Base-by-base conservation (phyloP, 2,113 vertebrate species). In the Tamias sibiricus region DNA sequence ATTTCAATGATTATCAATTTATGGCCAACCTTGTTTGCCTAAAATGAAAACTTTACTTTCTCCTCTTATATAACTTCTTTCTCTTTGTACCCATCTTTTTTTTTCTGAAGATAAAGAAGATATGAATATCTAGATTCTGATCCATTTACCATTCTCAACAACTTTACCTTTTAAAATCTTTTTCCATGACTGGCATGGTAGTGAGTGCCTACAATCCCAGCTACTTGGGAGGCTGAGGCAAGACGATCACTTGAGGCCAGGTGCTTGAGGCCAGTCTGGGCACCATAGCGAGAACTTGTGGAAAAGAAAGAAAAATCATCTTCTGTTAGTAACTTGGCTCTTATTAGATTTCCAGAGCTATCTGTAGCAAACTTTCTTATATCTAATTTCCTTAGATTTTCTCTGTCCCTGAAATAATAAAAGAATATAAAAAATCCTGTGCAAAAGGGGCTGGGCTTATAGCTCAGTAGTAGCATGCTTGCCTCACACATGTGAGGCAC, bases 11-110 rank as follows among this genome's bases (percentile, higher is more conserved):
- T 85, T 95, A 75, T 69, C 19, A 54, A 52, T 52, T 74, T 89
- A 30, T 86, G 54, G 37, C 37, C 42, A 86, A 59, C 40, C 13
- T 28, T 83, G 3, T 52, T 92, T 68, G 28, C 57, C 12, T 83
- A 80, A 96, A 96, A 91, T 75, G 24, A 90, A 96, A 96, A 79
- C 26, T 64, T 87, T n/a, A 30, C 17, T 92, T 96, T 83, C 42
- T 87, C 57, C 52, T 77, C 4, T 94, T 16, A 64, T 62, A 47
- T 74, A 90, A 87, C 19, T 87, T 97, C 42, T 87, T 92, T 26
- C 28, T 88, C 42, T 86, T 95, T 95, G 52, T 47, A 90, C 68
- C 66, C 22, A 89, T 79, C 62, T 96, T 86, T 44, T 62, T 62
- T 62, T 62, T 62, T 11, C 62, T 88, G 42, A 89, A 68, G n/a